Evolutionary conservation across 2,888 invertebrate species (phyloP).

Genomic region (Pyrrhopygopsis socrates): DNA sequence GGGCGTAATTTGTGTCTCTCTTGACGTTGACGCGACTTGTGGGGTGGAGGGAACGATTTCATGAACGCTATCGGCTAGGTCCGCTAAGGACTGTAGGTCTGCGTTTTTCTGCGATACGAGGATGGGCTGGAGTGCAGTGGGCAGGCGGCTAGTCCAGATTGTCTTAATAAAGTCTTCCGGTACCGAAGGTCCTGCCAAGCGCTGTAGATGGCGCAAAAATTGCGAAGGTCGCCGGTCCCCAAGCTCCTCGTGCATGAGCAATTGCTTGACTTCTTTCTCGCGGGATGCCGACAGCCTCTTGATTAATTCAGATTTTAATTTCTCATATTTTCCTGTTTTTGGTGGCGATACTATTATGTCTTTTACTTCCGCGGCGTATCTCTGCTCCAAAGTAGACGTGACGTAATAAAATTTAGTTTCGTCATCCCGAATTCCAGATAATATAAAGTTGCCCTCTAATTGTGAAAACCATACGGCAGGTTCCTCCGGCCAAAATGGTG

Average conservation of each 20-base stretch:
- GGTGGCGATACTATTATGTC: constrained; percentile 35
- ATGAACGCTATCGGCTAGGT: constrained; percentile 31
- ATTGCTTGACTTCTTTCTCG: constrained; percentile 66
- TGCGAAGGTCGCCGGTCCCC: constrained; percentile 73
- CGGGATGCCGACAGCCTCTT: constrained; percentile 69
- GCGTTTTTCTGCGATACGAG: constrained; percentile 38
- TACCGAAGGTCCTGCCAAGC: constrained; percentile 63
- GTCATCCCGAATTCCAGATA: not conserved
- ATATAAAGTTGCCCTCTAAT: not conserved
- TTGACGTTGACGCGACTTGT: not conserved
- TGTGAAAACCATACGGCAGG: not conserved
- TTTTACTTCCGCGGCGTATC: not conserved
- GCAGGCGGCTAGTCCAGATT: constrained; percentile 45
- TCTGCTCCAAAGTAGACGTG: not conserved
- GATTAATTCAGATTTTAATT: constrained; percentile 73
- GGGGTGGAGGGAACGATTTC: not conserved
- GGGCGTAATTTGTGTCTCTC: not conserved
- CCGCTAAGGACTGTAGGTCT: constrained; percentile 41
- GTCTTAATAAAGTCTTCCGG: constrained; percentile 49
- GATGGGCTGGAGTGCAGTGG: constrained; percentile 36
- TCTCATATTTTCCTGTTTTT: constrained; percentile 46
- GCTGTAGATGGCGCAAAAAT: constrained; percentile 68
- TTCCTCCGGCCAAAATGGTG: not conserved
- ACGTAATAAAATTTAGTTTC: not conserved
- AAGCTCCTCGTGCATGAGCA: constrained; percentile 66